Evolutionary conservation across 2,113 vertebrate genomes (phyloP), one percentile per base, ranked within the genome.

Genomic region (Acinonyx jubatus): DNA sequence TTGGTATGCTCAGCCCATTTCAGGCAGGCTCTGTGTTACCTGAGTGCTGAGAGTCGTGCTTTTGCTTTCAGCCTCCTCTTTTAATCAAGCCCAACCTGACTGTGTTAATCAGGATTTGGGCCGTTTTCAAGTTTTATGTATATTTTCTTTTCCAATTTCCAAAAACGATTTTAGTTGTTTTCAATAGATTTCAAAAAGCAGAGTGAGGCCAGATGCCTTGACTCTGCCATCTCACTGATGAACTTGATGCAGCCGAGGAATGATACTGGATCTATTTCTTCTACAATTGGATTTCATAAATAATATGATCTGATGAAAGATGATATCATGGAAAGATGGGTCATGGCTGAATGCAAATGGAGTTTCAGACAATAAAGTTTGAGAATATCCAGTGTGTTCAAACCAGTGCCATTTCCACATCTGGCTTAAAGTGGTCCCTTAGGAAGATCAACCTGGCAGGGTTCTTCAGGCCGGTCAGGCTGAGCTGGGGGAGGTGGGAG

Each of bases 261-360:
- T 65, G 86, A 89, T 71, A 78, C 52, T 95, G 84, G 78, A 94
- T 79, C 68, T 13, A 89, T 55, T 97, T 96, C 73, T 94, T 93
- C 6, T 57, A 89, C 96, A 96, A 95, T 82, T 91, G 52, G 71
- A 89, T 85, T 96, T 96, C 61, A 85, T 78, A 94, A 89, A 94
- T 94, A 96, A 66, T 71, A 18, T 89, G 65, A 93, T 73, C 68
- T 95, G 89, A 95, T 89, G 92, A 97, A 96, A 84, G 82, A 95
- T 73, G 92, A 93, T 19, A 19, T 96, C 81, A 94, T 66, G 81
- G 85, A 96, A 98, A 97, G 74, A 80, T 55, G 68, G 73, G 74
- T 79, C 25, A 74, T 84, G 55, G 78, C 68, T 89, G 36, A 91
- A 91, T 63, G 82, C 86, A 93, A 96, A 82, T 13, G 36, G 45